Percentiles rank a stretch among this genome's conserved stretches.
These are phyloP conservation scores for Nasua narica DNA, from an alignment of 2,797 vertebrate species.

Conservation along the genomic window DNA sequence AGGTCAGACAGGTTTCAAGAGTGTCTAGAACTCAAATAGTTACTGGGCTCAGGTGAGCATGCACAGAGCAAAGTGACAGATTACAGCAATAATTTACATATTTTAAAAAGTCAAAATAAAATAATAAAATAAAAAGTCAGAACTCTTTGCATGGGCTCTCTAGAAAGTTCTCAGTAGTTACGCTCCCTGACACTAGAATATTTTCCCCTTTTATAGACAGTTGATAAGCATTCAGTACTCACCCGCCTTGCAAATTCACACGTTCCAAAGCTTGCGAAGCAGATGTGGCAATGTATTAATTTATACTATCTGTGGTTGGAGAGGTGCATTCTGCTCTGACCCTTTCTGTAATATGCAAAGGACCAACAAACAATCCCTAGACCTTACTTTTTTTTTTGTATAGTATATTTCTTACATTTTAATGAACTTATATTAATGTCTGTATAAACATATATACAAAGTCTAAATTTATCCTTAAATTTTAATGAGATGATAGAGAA, in stretches of 20 bases:
- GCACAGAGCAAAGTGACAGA: not conserved
- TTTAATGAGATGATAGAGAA: not conserved
- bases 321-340: not conserved
- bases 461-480: not conserved
- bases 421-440: not conserved
- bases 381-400: not conserved
- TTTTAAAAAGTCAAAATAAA: too few relatives aligned
- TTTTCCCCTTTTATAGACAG: not conserved
- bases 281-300: not conserved
- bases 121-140: not conserved
- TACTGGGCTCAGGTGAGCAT: not conserved
- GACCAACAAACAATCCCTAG: not conserved
- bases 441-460: not conserved
- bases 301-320: not conserved
- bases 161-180: not conserved
- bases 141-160: not conserved
- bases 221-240: not conserved
- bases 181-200: not conserved
- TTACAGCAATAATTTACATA: not conserved
- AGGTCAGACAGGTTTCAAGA: constrained; percentile 48
- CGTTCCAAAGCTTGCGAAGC: not conserved
- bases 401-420: not conserved
- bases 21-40: constrained; percentile 8
- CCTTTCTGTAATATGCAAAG: not conserved
- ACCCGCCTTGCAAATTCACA: not conserved